phyloP scores from a whole-genome alignment of 2,113 vertebrate genomes.

The Mus pahari region DNA sequence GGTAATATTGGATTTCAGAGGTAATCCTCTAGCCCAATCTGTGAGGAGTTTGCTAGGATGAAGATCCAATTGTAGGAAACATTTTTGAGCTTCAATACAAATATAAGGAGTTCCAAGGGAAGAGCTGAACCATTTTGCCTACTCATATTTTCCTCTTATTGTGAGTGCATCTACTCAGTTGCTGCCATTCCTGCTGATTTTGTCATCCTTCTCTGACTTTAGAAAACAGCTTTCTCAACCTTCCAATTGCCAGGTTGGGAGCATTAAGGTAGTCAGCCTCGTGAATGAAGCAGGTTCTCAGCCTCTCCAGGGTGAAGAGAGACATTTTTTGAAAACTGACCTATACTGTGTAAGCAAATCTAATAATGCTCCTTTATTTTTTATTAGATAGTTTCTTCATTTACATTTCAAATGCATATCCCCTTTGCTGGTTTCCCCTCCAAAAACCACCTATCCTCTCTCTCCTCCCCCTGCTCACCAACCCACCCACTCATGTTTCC shows the following conservation, averaged over 20 bases:
- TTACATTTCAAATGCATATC: too few relatives aligned
- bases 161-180: not conserved
- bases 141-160: not conserved
- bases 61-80: not conserved
- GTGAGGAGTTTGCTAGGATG: not conserved
- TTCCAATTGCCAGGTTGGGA: not conserved
- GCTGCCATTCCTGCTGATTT: too few relatives aligned
- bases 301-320: not conserved
- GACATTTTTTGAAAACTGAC: not conserved
- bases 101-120: not conserved
- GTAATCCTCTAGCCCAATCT: not conserved
- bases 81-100: not conserved
- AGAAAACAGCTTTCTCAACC: not conserved
- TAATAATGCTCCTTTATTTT: too few relatives aligned
- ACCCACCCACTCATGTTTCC: too few relatives aligned
- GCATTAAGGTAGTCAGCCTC: not conserved
- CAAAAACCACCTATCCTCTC: too few relatives aligned
- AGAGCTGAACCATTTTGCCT: not conserved
- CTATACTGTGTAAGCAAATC: not conserved
- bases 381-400: too few relatives aligned
- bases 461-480: too few relatives aligned
- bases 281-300: not conserved
- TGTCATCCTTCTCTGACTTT: not conserved
- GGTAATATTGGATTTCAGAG: not conserved
- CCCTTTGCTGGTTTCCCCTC: too few relatives aligned